Conservation (phyloP, 2,797 vertebrate genomes). For the Lutjanus campechanus region DNA sequence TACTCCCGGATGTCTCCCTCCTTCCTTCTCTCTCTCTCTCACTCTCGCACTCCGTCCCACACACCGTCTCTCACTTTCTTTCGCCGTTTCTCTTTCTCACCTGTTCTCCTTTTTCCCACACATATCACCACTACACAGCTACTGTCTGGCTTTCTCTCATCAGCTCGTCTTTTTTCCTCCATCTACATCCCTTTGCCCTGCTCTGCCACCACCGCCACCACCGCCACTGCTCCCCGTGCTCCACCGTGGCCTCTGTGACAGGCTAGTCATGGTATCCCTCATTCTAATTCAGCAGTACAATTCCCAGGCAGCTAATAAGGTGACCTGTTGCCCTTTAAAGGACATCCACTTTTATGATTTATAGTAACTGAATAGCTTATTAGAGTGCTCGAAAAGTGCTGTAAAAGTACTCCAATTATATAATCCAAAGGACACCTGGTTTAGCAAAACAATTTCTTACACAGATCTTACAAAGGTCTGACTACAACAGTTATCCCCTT, state of each 20-base stretch:
- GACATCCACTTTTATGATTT: slow-evolving; percentile 67
- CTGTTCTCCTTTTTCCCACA: slow-evolving; percentile 62
- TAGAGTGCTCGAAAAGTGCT: slow-evolving; percentile 40
- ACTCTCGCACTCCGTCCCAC: slow-evolving; percentile 42
- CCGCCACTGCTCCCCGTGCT: slow-evolving; percentile 10
- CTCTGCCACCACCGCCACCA: slow-evolving; percentile 6
- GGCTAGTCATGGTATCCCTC: slow-evolving; percentile 60
- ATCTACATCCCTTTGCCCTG: slow-evolving; percentile 16
- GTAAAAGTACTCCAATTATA: slow-evolving; percentile 42
- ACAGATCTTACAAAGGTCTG: slow-evolving; percentile 35
- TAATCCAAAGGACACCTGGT: slow-evolving; percentile 50
- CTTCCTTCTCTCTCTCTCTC: slow-evolving; percentile 25
- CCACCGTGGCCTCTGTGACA: slow-evolving; percentile 55
- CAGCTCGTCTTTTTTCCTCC: slow-evolving; percentile 3
- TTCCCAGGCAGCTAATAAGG: slow-evolving; percentile 70
- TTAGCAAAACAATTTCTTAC: slow-evolving; percentile 42
- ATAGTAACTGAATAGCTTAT: slow-evolving; percentile 61
- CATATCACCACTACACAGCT: slow-evolving; percentile 35
- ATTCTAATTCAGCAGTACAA: slow-evolving; percentile 72
- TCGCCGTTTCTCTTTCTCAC: slow-evolving; percentile 37
- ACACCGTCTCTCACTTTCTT: slow-evolving; percentile 48
- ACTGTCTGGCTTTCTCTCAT: slow-evolving; percentile 18
- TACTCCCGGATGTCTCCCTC: slow-evolving; percentile 64
- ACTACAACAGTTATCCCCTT: slow-evolving; percentile 6
- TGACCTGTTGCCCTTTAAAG: slow-evolving; percentile 75